Percentiles rank a stretch among this genome's conserved stretches.
phyloP scores from a whole-genome alignment of 2,113 vertebrate genomes.

The Lanius ludovicianus region DNA sequence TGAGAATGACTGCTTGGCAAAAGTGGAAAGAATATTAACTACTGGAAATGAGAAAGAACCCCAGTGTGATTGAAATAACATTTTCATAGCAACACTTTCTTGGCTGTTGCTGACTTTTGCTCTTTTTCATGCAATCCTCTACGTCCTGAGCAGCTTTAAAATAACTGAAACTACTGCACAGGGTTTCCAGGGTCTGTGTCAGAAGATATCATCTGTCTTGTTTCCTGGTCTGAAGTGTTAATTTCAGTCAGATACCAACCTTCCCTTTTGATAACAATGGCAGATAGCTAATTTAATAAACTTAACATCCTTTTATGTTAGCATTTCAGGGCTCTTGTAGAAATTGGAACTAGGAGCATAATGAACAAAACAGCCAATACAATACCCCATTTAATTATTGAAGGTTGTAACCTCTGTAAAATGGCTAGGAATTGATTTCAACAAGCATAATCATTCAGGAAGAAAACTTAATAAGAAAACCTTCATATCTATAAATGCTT shows the following conservation, averaged over 20 bases:
- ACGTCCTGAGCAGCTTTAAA: conserved; percentile 9
- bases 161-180: not conserved
- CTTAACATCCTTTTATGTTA: conserved; percentile 38
- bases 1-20: not conserved
- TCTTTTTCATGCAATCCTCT: not conserved
- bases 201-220: not conserved
- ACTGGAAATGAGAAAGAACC: not conserved
- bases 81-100: conserved; percentile 12
- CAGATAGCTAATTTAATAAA: conserved; percentile 58
- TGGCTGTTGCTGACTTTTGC: not conserved
- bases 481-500: conserved; percentile 42
- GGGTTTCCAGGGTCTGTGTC: not conserved
- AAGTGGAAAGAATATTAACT: conserved; percentile 3
- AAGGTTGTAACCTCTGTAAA: conserved; percentile 50
- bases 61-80: conserved; percentile 13
- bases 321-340: conserved; percentile 43
- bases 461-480: conserved; percentile 63
- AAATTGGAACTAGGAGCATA: conserved; percentile 35
- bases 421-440: conserved; percentile 51
- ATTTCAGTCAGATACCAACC: conserved; percentile 37
- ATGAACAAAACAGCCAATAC: conserved; percentile 28
- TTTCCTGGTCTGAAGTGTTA: conserved; percentile 37
- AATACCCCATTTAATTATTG: conserved; percentile 48
- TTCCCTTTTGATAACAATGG: conserved; percentile 5
- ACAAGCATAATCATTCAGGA: conserved; percentile 43